Evolutionary conservation across 2,797 vertebrate genomes (phyloP), one percentile per base, ranked within the genome.

Genomic region (Microctenopoma lineatum): DNA sequence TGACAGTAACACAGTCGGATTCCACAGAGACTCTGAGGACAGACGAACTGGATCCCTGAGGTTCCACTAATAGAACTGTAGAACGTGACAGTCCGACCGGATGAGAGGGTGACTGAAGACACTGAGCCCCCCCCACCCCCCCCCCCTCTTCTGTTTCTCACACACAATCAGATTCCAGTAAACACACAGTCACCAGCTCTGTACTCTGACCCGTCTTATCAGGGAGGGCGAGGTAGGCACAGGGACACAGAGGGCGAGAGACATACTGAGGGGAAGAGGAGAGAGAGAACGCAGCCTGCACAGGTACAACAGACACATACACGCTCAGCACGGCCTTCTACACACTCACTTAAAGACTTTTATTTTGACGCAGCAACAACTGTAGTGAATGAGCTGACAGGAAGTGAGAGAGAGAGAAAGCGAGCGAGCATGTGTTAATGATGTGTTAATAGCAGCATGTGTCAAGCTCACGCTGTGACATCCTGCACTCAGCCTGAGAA

Each of bases 151-250:
- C 21, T 21, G 21, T 21, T 21, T 21, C 21, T 21, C 21, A 52
- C 34, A 72, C n/a, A 34, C 45, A 42, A 27, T 70, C n/a, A 34
- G 41, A 42, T 62, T 70, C 70, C 70, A 69, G 26, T 47, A 64
- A 52, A 76, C 75, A 85, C 74, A 81, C 66, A 3, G 15, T 4
- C 39, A 41, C 13, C 7, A 41, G 9, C 39, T 41, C 13, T n/a
- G 85, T 46, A 81, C 86, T 84, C 65, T 90, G 85, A 90, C 80
- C 85, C 0, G 54, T 3, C 48, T 84, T 87, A 88, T 90, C 85
- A 73, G 45, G 60, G 27, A 59, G 58, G 39, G 18, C 4, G 16
- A 59, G 56, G n/a, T n/a, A n/a, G n/a, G n/a, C n/a, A n/a, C n/a
- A n/a, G n/a, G n/a, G n/a, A n/a, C n/a, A n/a, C n/a, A n/a, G 27